These are phyloP conservation scores for Lepeophtheirus salmonis DNA, from an alignment of 1,140 invertebrate genomes.

Conservation along the genomic window DNA sequence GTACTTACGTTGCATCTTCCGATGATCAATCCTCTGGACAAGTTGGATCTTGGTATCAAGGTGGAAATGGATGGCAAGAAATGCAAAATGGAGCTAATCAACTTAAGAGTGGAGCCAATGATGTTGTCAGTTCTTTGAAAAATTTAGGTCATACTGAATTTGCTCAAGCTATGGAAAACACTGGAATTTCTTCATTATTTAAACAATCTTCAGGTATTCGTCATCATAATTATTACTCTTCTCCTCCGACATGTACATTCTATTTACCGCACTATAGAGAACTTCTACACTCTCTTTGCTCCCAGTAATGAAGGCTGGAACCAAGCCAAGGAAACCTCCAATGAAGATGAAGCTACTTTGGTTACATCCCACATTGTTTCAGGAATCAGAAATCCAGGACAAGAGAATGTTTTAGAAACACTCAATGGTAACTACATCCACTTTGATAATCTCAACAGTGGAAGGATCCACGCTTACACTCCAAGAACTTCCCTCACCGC, in stretches of 20 bases:
- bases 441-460: background rate
- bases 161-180: background rate
- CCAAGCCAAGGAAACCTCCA: background rate
- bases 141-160: background rate
- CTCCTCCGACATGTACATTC: no score
- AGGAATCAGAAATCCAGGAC: background rate
- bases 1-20: background rate
- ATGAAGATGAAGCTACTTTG: background rate
- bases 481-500: background rate
- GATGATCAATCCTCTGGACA: background rate
- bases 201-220: background rate
- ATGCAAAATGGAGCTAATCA: background rate
- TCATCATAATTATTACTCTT: no score
- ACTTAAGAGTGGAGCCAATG: background rate
- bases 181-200: background rate
- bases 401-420: background rate
- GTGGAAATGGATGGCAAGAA: background rate
- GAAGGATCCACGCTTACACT: background rate
- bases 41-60: background rate
- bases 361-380: background rate
- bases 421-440: background rate
- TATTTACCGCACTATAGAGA: no score
- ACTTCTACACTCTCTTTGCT: background rate
- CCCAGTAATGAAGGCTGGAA: background rate
- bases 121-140: background rate